These are phyloP conservation scores for Xestia ashworthii DNA, from an alignment of 2,888 invertebrate genomes.

Conservation along the genomic window DNA sequence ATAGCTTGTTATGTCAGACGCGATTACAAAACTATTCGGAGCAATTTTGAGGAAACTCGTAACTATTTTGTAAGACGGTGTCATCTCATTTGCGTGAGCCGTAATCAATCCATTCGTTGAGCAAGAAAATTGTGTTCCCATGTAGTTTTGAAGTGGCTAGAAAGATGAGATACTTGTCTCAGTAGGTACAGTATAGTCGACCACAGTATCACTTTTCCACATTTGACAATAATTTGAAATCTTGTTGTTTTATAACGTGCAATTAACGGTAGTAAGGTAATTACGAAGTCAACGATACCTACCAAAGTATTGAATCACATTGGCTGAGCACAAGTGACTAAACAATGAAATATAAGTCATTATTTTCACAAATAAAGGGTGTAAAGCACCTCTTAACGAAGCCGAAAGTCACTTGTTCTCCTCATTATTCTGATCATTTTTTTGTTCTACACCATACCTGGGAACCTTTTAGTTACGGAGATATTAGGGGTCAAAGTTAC, in stretches of 20 bases:
- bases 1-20: constrained; percentile 41
- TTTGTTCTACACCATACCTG: too few species aligned
- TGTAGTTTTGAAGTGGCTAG: constrained; percentile 1
- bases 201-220: not conserved
- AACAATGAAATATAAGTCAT: not conserved
- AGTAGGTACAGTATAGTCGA: not conserved
- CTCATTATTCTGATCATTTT: too few species aligned
- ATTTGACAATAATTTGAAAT: not conserved
- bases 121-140: constrained; percentile 31
- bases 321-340: not conserved
- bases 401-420: too few species aligned
- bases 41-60: constrained; percentile 30
- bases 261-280: not conserved
- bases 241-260: not conserved
- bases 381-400: too few species aligned
- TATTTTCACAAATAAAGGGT: constrained; percentile 12
- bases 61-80: constrained; percentile 19
- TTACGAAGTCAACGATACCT: not conserved
- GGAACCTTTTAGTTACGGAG: too few species aligned
- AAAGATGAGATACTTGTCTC: not conserved
- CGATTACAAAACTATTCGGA: constrained; percentile 39
- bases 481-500: too few species aligned
- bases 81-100: constrained; percentile 7
- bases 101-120: constrained; percentile 45
- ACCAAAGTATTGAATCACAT: not conserved